Evolutionary conservation across 1,140 invertebrate species (phyloP).

Genomic region (Ooceraea biroi): DNA sequence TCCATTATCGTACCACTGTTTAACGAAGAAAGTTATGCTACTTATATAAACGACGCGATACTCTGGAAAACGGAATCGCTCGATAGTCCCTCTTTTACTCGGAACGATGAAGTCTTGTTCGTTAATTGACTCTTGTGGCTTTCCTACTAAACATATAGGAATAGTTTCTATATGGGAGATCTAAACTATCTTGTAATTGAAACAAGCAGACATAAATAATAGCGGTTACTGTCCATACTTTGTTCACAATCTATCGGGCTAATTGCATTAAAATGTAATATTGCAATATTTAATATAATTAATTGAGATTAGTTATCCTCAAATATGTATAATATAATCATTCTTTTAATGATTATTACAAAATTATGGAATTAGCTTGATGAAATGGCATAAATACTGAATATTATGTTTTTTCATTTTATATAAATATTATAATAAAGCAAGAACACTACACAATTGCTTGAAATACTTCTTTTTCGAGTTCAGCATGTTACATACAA

Average conservation of each 20-base stretch:
- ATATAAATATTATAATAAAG: not conserved
- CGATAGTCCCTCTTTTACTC: conserved; percentile 17
- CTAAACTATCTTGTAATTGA: conserved; percentile 48
- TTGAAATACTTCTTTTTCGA: not conserved
- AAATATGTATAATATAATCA: not conserved
- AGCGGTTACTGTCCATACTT: not conserved
- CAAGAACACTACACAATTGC: not conserved
- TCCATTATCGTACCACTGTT: not conserved
- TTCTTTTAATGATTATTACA: not conserved
- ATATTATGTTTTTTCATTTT: not conserved
- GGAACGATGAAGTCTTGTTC: conserved; percentile 30
- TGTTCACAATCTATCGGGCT: not conserved
- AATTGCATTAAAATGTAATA: conserved; percentile 27
- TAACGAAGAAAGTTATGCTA: conserved; percentile 18
- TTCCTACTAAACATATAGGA: conserved; percentile 14
- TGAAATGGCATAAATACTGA: not conserved
- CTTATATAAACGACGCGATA: conserved; percentile 39
- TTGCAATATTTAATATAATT: not conserved
- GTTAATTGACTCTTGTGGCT: conserved; percentile 46
- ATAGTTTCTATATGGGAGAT: conserved; percentile 30
- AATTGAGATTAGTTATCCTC: not conserved
- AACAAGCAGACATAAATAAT: conserved; percentile 13
- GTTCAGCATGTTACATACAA: not conserved
- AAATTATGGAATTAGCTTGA: not conserved
- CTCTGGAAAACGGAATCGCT: conserved; percentile 5